These are phyloP conservation scores for Chionomys nivalis DNA, from an alignment of 2,113 vertebrate genomes.

Conservation along the genomic window DNA sequence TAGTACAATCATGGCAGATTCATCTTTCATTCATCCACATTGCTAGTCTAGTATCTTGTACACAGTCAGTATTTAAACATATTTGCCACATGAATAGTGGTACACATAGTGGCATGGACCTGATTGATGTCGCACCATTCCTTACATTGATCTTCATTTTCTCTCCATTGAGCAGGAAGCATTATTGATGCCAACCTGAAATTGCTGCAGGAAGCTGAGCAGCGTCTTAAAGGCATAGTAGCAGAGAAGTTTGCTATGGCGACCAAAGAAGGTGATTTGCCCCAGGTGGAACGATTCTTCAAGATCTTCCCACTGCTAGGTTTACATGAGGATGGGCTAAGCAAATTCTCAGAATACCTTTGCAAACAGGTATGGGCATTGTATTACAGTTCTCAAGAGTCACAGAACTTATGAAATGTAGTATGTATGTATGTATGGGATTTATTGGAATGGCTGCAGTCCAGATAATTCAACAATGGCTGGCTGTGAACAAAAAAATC, in stretches of 20 bases:
- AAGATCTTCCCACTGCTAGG: conserved; percentile 98
- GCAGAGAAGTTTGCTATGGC: conserved; percentile 93
- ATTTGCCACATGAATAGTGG: neutral
- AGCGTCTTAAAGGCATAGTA: conserved; percentile 95
- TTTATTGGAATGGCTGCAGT: neutral
- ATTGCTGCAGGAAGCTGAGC: conserved; percentile 95
- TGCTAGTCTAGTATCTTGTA: neutral
- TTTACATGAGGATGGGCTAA: conserved; percentile 96
- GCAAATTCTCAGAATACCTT: conserved; percentile 96
- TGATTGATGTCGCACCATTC: neutral
- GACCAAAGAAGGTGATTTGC: conserved; percentile 92
- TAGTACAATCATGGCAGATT: neutral
- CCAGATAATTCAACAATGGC: neutral
- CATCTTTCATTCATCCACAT: neutral
- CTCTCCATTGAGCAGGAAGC: conserved; percentile 87
- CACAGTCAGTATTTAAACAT: neutral
- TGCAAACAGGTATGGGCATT: conserved; percentile 91
- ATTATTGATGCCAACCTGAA: conserved; percentile 96
- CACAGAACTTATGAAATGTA: neutral
- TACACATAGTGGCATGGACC: neutral
- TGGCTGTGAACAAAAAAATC: neutral
- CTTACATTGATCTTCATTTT: conserved; percentile 29
- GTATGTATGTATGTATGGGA: no score
- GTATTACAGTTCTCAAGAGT: neutral
- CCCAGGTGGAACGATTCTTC: conserved; percentile 98